Base-by-base conservation (phyloP, 2,113 vertebrate genomes). In the Myotis davidii region DNA sequence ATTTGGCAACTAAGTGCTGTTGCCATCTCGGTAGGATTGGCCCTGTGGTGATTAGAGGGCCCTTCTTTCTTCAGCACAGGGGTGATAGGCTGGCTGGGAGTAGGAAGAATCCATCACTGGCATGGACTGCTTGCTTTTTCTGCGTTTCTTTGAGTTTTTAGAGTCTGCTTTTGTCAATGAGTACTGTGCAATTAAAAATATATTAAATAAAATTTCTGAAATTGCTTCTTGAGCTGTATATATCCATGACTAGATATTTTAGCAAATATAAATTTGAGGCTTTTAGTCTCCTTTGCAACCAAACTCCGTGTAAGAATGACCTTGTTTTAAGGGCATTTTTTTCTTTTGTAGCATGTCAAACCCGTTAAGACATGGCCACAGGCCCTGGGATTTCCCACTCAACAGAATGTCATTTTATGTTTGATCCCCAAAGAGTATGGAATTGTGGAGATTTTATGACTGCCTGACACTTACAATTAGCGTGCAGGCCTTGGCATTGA, bases 401-500 rank as follows among this genome's bases (percentile, higher is more conserved):
- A 90, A 94, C 86, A 69, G 73, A 70, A 88, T 97, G 91, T 79
- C 76, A 95, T 97, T 88, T 94, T 73, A 48, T 98, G 96, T 97
- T 96, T 97, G 94, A 96, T 96, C 73, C 87, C 64, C 89, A 82
- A 97, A 97, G 94, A 97, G 96, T 90, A 91, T 89, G 65, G 65
- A 69, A 59, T 93, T 90, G 84, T 92, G 0, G 13, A 90, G 95
- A 92, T 96, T 96, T 97, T 85, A 76, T 97, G 95, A 56, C 93
- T 95, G 83, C 48, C 85, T 97, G 96, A 97, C 91, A 87, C 94
- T 97, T 95, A 39, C 2, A 67, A 95, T 95, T 94, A 97, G 70
- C 0, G 0, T 72, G 69, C 70, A 70, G 13, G 90, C 97, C 95
- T 59, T 96, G 91, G 42, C 42, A 86, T 78, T 7, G 16, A 97